Base-by-base conservation (phyloP, 2,888 invertebrate genomes). In the Aspidiotus destructor region DNA sequence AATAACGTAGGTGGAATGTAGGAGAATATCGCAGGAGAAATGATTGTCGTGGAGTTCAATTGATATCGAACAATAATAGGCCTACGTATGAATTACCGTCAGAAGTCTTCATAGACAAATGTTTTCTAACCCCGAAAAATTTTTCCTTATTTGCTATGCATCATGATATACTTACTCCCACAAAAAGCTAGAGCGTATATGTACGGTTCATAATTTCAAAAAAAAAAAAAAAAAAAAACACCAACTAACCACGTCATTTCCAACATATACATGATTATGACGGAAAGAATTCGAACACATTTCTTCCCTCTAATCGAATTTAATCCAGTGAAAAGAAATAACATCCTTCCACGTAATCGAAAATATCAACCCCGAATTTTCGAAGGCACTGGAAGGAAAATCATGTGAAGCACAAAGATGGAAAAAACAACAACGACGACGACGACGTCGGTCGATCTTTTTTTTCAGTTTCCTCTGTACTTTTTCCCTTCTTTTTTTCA, bases 301-400 rank as follows among this genome's bases (percentile, higher is more conserved):
- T 65, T 58, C 40, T 58, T 28, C 28, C 58, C 65, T 57, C 57
- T 65, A 64, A 65, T 58, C 57, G 65, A 65, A 28, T 65, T 65
- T 65, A 65, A 65, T 65, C 58, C 65, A 65, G 57, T 65, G 65
- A 65, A 65, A 65, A 65, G 65, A 65, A 65, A 65, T 58, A 58
- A 58, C 55, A 65, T 65, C 65, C 65, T 65, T 58, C 65, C 44
- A 57, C 65, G 65, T 65, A 65, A 65, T 65, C 65, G 65, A 65
- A 65, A 65, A 57, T 58, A 58, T 58, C 17, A 65, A 57, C 65
- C 65, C 65, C 57, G 58, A 65, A 28, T 58, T 65, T 58, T 16
- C 17, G 48, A 48, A 65, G 58, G 65, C 65, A 65, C 57, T 65
- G 65, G 58, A 65, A 65, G 65, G 55, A 65, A 65, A 65, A 65